Evolutionary conservation across 2,797 vertebrate species (phyloP).

Genomic region (Poeciliopsis presidionis): DNA sequence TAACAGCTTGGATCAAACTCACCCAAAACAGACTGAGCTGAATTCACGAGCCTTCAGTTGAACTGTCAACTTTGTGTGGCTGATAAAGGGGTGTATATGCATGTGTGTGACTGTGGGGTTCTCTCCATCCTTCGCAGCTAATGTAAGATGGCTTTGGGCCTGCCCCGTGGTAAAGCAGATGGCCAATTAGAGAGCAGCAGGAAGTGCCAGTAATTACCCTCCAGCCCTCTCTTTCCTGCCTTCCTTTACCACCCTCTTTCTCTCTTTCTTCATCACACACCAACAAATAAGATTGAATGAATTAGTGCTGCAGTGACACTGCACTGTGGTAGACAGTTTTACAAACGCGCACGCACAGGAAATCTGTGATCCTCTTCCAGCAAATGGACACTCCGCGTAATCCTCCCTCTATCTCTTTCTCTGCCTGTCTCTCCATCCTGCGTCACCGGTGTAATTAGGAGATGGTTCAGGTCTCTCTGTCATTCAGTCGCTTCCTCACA

Average conservation of each 20-base stretch:
- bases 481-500: conserved; percentile 53
- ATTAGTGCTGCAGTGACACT: conserved; percentile 78
- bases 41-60: conserved; percentile 37
- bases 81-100: conserved; percentile 14
- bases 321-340: conserved; percentile 62
- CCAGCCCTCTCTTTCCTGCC: conserved; percentile 67
- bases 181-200: conserved; percentile 82
- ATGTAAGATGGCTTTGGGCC: conserved; percentile 72
- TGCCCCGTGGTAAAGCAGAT: conserved; percentile 78
- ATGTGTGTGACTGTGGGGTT: conserved; percentile 19
- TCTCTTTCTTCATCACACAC: conserved; percentile 37
- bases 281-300: conserved; percentile 80
- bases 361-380: conserved; percentile 73
- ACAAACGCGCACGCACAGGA: conserved; percentile 50
- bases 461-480: conserved; percentile 66
- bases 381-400: conserved; percentile 77
- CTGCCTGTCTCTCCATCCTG: conserved; percentile 54
- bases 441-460: conserved; percentile 70
- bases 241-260: conserved; percentile 62
- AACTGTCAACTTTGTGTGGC: conserved; percentile 38
- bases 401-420: conserved; percentile 62
- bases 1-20: conserved; percentile 32
- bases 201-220: conserved; percentile 78
- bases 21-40: conserved; percentile 40
- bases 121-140: conserved; percentile 58